Conservation (phyloP, 1,140 invertebrate species). For the Tetramorium alpestre region DNA sequence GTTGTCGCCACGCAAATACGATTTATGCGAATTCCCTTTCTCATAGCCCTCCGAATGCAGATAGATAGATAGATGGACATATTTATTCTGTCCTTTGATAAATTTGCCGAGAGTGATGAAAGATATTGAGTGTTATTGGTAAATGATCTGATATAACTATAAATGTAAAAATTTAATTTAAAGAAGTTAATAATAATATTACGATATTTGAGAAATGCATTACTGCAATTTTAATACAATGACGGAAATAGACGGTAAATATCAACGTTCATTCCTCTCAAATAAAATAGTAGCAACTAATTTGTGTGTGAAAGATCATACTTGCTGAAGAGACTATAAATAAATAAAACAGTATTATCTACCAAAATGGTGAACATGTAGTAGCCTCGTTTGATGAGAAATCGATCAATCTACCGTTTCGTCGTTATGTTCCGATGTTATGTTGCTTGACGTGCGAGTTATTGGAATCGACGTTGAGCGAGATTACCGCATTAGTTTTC, state of each 20-base stretch:
- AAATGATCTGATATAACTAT: background rate
- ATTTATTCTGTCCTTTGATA: conserved; percentile 17
- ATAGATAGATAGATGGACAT: conserved; percentile 11
- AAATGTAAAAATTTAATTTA: background rate
- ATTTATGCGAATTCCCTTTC: conserved; percentile 67
- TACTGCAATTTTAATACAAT: background rate
- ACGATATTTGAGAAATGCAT: background rate
- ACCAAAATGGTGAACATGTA: background rate
- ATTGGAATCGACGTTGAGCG: conserved; percentile 29
- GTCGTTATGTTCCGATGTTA: background rate
- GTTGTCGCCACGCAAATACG: conserved; percentile 63
- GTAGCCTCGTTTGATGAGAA: conserved; percentile 6
- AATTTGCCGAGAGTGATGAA: background rate
- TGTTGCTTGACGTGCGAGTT: conserved; percentile 28
- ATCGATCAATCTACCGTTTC: conserved; percentile 39
- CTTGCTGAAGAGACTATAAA: background rate
- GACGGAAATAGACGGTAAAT: background rate
- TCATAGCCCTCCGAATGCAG: conserved; percentile 13
- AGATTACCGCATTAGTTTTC: conserved; percentile 26
- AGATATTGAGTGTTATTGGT: background rate
- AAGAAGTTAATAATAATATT: background rate
- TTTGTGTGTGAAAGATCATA: background rate
- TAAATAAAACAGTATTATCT: conserved; percentile 37
- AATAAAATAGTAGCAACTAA: background rate
- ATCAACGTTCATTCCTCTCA: background rate